Percentiles rank a stretch among this genome's conserved stretches.
These are phyloP conservation scores for Podarcis muralis DNA, from an alignment of 2,113 vertebrate species.

Conservation along the genomic window DNA sequence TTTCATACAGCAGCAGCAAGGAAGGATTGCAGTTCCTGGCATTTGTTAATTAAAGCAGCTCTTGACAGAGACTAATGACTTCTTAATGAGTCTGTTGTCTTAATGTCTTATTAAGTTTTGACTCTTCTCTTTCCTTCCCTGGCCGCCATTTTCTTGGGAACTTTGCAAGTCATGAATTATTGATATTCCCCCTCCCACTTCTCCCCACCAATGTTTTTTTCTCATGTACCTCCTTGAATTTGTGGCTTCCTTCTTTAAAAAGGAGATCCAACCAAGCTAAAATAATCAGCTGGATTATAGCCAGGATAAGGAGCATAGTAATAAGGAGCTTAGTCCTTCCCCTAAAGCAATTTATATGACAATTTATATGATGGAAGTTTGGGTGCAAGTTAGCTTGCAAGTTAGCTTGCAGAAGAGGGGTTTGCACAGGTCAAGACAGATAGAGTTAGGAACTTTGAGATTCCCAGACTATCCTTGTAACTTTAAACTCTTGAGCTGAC, in stretches of 20 bases:
- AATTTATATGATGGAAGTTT: too few relatives aligned
- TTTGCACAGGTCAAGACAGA: too few relatives aligned
- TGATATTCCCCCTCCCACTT: rapidly evolving
- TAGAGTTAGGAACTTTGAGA: too few relatives aligned
- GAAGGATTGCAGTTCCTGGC: conserved; percentile 44
- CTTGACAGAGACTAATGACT: conserved; percentile 66
- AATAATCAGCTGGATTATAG: neutral
- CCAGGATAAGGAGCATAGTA: neutral
- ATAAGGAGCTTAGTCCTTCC: too few relatives aligned
- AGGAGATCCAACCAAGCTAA: neutral
- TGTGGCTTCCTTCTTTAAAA: neutral
- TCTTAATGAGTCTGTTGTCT: conserved; percentile 67
- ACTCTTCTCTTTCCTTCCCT: conserved; percentile 18
- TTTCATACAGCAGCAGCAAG: conserved; percentile 27
- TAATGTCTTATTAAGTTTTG: conserved; percentile 52
- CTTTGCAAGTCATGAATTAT: too few relatives aligned
- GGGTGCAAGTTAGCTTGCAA: too few relatives aligned
- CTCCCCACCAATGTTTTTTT: neutral
- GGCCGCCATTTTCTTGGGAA: neutral
- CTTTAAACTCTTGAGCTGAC: too few relatives aligned
- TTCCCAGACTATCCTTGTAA: too few relatives aligned
- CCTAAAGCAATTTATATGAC: too few relatives aligned
- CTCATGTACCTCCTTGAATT: rapidly evolving
- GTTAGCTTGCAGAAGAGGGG: too few relatives aligned
- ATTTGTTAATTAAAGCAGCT: conserved; percentile 69